Base-by-base conservation (phyloP, 2,888 invertebrate genomes). In the Hedychridium roseum region DNA sequence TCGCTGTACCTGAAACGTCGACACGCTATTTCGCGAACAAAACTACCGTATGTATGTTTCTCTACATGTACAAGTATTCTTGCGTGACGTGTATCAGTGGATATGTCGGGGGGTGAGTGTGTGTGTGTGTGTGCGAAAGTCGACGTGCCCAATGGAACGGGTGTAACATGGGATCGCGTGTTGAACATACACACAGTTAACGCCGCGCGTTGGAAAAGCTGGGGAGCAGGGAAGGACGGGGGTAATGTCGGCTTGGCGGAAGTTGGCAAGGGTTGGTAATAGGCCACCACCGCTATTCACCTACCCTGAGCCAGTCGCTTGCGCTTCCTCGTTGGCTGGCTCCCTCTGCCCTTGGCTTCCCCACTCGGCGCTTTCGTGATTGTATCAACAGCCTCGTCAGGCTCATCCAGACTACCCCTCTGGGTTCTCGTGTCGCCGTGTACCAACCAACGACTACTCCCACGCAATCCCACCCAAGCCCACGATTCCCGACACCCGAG, bases 341-440 rank as follows among this genome's bases (percentile, higher is more conserved):
- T n/a, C n/a, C n/a, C n/a, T n/a, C n/a, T n/a, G n/a, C n/a, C n/a
- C n/a, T n/a, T 27, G 12, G 27, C 27, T 42, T 48, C 58, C 54
- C 56, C 63, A 51, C 64, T 62, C 58, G 54, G 48, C 62, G 43
- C 60, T 60, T 66, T 66, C 64, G 68, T 72, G 73, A 75, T 75
- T 70, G 73, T 74, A 75, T 73, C 73, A 75, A 75, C 75, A 75
- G 70, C 67, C 71, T 74, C 75, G 73, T 75, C 75, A 74, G 68
- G 67, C 68, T 72, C 73, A 71, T 70, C 70, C 70, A 54, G 46
- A 40, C 53, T 43, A 32, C 57, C 44, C n/a, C 55, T 46, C 50
- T 54, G 30, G n/a, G n/a, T n/a, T n/a, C 57, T 48, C 55, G 43
- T 23, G 28, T 43, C 43, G 39, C 14, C 1, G 3, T 15, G 5